Conservation (phyloP, 2,113 vertebrate genomes). For the Leucopsar rothschildi region DNA sequence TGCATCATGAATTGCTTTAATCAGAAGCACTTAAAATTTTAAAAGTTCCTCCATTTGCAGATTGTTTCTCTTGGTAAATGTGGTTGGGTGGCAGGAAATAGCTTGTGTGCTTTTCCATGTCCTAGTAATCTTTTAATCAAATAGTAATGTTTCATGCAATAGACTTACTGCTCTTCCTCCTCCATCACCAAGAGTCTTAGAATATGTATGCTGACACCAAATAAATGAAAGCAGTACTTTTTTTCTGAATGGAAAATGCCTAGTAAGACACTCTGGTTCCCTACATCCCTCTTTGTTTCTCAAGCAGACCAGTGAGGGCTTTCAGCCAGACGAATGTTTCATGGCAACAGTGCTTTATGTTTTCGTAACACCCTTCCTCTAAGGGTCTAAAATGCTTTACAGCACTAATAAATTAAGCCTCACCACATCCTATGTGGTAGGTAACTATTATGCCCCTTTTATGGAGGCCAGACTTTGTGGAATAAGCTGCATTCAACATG, state of each 20-base stretch:
- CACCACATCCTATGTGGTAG: conserved; percentile 14
- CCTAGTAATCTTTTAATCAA: conserved; percentile 56
- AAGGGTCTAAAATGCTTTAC: conserved; percentile 29
- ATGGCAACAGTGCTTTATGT: background rate
- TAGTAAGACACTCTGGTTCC: background rate
- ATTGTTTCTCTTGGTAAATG: conserved; percentile 31
- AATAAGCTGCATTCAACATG: background rate
- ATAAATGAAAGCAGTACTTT: conserved; percentile 11
- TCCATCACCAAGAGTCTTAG: background rate
- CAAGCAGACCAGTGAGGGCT: background rate
- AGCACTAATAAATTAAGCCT: conserved; percentile 43
- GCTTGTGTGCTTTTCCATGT: conserved; percentile 27
- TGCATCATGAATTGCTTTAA: conserved; percentile 62
- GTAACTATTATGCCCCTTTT: conserved; percentile 1
- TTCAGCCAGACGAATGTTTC: conserved; percentile 37
- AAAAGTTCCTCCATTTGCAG: conserved; percentile 59
- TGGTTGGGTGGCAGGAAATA: background rate
- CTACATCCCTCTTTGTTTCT: background rate
- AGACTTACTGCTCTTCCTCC: conserved; percentile 29
- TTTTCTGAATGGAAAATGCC: background rate
- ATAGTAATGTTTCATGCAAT: conserved; percentile 22
- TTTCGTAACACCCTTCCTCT: background rate
- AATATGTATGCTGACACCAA: conserved; percentile 29
- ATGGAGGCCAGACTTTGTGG: background rate
- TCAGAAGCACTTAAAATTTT: conserved; percentile 58